Percentiles rank a stretch among this genome's conserved stretches.
Conservation (phyloP, 2,797 vertebrate genomes). For the Chromis chromis region DNA sequence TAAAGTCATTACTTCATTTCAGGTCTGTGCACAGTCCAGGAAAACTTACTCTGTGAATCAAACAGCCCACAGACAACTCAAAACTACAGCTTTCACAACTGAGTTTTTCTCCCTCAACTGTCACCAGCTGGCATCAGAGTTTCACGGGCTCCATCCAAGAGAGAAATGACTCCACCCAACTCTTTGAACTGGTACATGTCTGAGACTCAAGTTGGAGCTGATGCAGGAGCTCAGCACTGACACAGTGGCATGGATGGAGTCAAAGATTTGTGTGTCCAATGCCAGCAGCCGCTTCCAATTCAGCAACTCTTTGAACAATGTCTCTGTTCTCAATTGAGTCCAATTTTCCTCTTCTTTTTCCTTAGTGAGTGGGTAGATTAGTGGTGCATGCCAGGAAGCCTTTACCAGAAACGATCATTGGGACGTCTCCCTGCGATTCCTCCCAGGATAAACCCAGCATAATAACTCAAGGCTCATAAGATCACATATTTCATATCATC, state of each 20-base stretch:
- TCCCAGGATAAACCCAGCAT: slow-evolving; percentile 64
- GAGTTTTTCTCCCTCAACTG: slow-evolving; percentile 29
- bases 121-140: slow-evolving; percentile 66
- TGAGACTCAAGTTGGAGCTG: slow-evolving; percentile 33
- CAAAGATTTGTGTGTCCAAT: slow-evolving; percentile 51
- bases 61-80: slow-evolving; percentile 44
- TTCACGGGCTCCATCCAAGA: slow-evolving; percentile 40
- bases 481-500: slow-evolving; percentile 69
- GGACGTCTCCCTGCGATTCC: slow-evolving; percentile 54
- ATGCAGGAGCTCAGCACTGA: slow-evolving; percentile 38
- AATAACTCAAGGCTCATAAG: slow-evolving; percentile 63
- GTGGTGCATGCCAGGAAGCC: slow-evolving; percentile 71
- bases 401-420: slow-evolving; percentile 76
- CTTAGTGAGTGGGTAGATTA: slow-evolving; percentile 74
- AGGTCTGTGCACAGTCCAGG: slow-evolving; percentile 41
- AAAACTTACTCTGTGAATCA: slow-evolving; percentile 41
- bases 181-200: slow-evolving; percentile 38
- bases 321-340: slow-evolving; percentile 78
- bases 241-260: slow-evolving; percentile 68
- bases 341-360: slow-evolving; percentile 76
- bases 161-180: slow-evolving; percentile 51
- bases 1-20: slow-evolving; percentile 51
- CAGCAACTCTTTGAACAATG: slow-evolving; percentile 75
- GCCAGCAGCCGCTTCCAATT: slow-evolving; percentile 80
- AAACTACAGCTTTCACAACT: slow-evolving; percentile 45